Conservation (phyloP, 2,797 vertebrate genomes). For the Paguma larvata region DNA sequence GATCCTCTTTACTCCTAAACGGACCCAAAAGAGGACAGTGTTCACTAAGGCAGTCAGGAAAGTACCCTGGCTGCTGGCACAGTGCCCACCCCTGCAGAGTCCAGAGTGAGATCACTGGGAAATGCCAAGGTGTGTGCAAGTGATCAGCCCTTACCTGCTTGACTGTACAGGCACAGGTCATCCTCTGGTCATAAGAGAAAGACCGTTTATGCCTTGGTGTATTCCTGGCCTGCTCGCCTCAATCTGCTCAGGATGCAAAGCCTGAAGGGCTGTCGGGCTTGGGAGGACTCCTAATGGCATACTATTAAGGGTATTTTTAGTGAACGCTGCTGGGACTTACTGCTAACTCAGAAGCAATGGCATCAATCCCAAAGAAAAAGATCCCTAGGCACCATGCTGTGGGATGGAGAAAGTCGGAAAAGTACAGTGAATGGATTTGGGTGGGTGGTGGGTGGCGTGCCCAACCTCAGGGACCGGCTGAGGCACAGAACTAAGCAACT, state of each 20-base stretch:
- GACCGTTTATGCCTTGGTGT: neutral
- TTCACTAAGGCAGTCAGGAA: constrained; percentile 24
- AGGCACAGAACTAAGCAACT: neutral
- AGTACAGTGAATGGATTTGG: neutral
- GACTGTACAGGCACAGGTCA: neutral
- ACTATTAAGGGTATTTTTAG: neutral
- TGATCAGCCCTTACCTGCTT: neutral
- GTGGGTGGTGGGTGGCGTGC: neutral
- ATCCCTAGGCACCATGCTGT: neutral
- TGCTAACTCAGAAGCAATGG: neutral
- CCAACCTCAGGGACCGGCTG: neutral
- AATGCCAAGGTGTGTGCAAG: neutral
- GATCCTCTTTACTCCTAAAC: constrained; percentile 42
- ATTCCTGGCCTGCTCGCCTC: neutral
- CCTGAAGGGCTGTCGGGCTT: neutral
- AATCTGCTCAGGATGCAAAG: neutral
- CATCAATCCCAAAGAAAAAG: constrained; percentile 46
- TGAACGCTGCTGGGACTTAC: neutral
- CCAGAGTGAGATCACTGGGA: neutral
- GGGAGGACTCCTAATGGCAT: neutral
- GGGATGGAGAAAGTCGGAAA: neutral
- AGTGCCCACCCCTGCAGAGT: neutral
- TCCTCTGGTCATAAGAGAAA: neutral
- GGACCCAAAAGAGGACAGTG: neutral
- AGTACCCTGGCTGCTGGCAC: neutral